Evolutionary conservation across 1,140 invertebrate species (phyloP).

Genomic region (Zaprionus camerounensis): DNA sequence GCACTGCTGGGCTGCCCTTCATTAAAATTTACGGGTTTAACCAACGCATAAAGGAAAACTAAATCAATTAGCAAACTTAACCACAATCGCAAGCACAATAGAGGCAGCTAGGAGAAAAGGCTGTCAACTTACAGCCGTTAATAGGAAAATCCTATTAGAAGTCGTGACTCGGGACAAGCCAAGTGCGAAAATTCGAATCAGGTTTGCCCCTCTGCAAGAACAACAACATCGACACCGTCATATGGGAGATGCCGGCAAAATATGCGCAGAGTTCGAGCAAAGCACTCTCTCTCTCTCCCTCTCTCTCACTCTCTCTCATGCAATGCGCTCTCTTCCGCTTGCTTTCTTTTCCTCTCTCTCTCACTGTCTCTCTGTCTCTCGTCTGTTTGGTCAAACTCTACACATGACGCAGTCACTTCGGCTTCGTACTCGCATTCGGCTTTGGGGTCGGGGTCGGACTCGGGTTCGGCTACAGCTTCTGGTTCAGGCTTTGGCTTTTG

Average conservation of each 20-base stretch:
- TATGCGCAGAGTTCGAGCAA: slow-evolving; percentile 25
- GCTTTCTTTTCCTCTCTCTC: not conserved
- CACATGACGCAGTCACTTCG: slow-evolving; percentile 52
- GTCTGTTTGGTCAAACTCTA: slow-evolving; percentile 45
- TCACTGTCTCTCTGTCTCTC: slow-evolving; percentile 8
- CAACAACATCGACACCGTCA: slow-evolving; percentile 31
- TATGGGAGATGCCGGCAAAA: slow-evolving; percentile 57
- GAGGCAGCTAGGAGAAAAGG: not conserved
- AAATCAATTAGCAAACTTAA: slow-evolving; percentile 37
- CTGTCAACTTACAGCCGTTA: slow-evolving; percentile 35
- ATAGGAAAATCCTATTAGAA: slow-evolving; percentile 59
- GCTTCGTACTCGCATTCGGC: slow-evolving; percentile 15
- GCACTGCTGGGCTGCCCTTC: not conserved
- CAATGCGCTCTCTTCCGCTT: not conserved
- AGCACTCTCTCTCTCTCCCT: not conserved
- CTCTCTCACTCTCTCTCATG: not conserved
- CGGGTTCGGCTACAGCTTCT: slow-evolving; percentile 40
- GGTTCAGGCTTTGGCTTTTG: slow-evolving; percentile 42
- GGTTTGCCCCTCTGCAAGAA: slow-evolving; percentile 32
- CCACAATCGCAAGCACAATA: slow-evolving; percentile 12
- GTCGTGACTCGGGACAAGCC: slow-evolving; percentile 1
- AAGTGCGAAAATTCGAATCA: slow-evolving; percentile 49
- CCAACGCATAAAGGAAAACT: slow-evolving; percentile 27
- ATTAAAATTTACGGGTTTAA: slow-evolving; percentile 27
- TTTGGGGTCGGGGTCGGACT: slow-evolving; percentile 6